Base-by-base conservation (phyloP, 2,797 vertebrate genomes). In the Eutrigla gurnardus region DNA sequence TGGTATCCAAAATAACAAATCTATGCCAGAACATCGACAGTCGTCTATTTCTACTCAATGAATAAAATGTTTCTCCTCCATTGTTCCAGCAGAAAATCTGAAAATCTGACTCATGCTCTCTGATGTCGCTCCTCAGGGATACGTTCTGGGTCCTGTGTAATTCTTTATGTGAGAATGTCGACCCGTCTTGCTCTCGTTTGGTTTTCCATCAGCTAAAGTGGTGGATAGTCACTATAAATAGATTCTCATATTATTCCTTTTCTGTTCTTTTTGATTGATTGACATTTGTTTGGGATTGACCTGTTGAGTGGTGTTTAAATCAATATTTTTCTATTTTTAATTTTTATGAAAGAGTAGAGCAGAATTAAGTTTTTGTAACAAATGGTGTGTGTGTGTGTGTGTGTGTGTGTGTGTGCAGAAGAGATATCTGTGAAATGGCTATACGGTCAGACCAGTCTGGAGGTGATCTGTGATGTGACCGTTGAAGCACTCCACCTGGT, bases 401-500 rank as follows among this genome's bases (percentile, higher is more conserved):
- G 2, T 50, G 10, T 47, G 33, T 59, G 43, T 58, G 3, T 49
- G 4, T 60, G 3, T 42, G 33, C 60, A 33, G 12, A 59, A 57
- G 37, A 70, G 45, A 46, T 61, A 68, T 39, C 49, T 69, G 62
- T 75, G 73, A 77, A 63, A 78, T 42, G 74, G 37, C 45, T 37
- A 25, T 25, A 61, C 66, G 77, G 83, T 84, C 74, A 83, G 66
- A 33, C 49, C 5, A 73, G 53, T 49, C 77, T 40, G 58, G 74
- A 80, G 37, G 71, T 76, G 80, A 76, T 77, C 62, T 83, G 75
- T 61, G 73, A 75, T 65, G 79, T 78, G 80, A 74, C 70, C 77
- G 75, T 40, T 81, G 79, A 85, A 52, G 63, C 71, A 25, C 65
- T 79, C 65, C 74, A 80, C 80, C 80, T 88, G 78, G 83, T 83